phyloP scores from a whole-genome alignment of 2,888 invertebrate genomes.

The Clanis bilineata region DNA sequence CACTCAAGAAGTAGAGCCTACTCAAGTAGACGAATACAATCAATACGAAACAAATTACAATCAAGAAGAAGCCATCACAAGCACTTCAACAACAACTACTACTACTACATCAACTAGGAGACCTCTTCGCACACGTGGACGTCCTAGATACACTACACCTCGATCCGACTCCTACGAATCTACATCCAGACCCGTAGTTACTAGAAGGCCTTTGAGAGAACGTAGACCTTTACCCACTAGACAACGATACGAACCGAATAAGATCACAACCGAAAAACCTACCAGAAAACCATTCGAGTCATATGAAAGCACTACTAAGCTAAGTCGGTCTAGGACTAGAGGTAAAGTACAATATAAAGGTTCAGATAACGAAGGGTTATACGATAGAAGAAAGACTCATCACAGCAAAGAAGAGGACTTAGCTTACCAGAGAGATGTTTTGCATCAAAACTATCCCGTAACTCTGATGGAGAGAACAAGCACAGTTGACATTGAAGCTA shows the following conservation, averaged over 20 bases:
- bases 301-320: slow-evolving; percentile 55
- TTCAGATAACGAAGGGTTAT: slow-evolving; percentile 61
- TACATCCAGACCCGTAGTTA: slow-evolving; percentile 59
- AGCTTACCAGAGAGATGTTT: slow-evolving; percentile 84
- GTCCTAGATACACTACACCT: slow-evolving; percentile 70
- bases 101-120: slow-evolving; percentile 65
- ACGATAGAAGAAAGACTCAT: slow-evolving; percentile 51
- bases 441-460: slow-evolving; percentile 85
- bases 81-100: slow-evolving; percentile 53
- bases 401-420: slow-evolving; percentile 65
- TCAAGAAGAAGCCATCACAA: slow-evolving; percentile 40
- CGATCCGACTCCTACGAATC: slow-evolving; percentile 67
- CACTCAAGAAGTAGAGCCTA: slow-evolving; percentile 40
- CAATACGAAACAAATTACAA: slow-evolving; percentile 50
- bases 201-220: slow-evolving; percentile 78
- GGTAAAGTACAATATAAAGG: slow-evolving; percentile 79
- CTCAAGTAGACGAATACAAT: slow-evolving; percentile 50
- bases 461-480: slow-evolving; percentile 76
- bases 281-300: slow-evolving; percentile 50
- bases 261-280: slow-evolving; percentile 63
- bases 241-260: slow-evolving; percentile 65
- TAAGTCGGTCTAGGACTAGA: slow-evolving; percentile 59
- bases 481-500: slow-evolving; percentile 73
- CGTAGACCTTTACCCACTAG: slow-evolving; percentile 70
- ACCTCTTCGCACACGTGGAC: slow-evolving; percentile 58